Evolutionary conservation across 2,797 vertebrate species (phyloP).

Genomic region (Melanotaenia parkinsoni): DNA sequence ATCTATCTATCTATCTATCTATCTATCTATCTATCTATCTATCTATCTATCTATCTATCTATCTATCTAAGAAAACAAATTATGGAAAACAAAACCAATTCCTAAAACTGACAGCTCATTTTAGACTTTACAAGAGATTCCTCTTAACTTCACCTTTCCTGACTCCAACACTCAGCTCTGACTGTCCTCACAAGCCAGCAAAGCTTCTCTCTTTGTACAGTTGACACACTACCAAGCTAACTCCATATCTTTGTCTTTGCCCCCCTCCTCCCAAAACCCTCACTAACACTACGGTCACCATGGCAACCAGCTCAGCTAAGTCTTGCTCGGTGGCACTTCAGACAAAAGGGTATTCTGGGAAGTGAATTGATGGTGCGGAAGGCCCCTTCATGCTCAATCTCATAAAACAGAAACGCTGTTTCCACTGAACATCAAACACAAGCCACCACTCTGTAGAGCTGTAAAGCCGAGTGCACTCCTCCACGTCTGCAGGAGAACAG

Average conservation of each 20-base stretch:
- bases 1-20: too few species aligned
- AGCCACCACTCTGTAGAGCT: neutral
- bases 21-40: too few species aligned
- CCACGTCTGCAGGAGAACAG: too few species aligned
- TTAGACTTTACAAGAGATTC: too few species aligned
- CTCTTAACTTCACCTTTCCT: too few species aligned
- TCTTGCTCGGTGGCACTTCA: constrained; percentile 60
- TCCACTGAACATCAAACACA: neutral
- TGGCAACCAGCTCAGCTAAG: constrained; percentile 57
- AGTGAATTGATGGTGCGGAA: constrained; percentile 36
- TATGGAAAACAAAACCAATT: neutral
- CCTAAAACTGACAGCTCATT: neutral
- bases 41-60: too few species aligned
- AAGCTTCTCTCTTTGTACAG: neutral
- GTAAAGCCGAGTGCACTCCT: neutral
- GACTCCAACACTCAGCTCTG: too few species aligned
- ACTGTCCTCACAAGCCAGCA: neutral
- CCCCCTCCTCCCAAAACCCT: neutral
- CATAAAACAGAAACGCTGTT: constrained; percentile 14
- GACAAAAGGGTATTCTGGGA: constrained; percentile 68
- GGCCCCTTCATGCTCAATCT: neutral
- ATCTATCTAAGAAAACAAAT: too few species aligned
- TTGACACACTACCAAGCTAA: constrained; percentile 37
- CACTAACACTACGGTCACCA: constrained; percentile 55
- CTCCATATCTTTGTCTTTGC: constrained; percentile 24